Base-by-base conservation (phyloP, 2,113 vertebrate species). In the Ardeotis arabs region DNA sequence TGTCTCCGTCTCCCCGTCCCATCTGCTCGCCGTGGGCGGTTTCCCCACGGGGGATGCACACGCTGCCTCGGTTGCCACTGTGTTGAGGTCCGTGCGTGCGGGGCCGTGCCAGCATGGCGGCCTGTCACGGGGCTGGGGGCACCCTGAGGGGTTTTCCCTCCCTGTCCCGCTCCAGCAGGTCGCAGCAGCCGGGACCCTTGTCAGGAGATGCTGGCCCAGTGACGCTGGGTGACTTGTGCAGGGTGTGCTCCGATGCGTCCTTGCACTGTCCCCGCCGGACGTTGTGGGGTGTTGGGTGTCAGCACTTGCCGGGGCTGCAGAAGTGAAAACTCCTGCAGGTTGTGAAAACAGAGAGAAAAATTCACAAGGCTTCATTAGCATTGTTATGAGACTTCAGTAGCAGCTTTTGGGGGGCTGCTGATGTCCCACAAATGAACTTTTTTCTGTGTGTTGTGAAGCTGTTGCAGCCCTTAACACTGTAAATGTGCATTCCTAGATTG, bases 201-300 rank as follows among this genome's bases (percentile, higher is more conserved):
- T 41, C 41, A 58, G 28, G 58, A 33, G 29, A 17, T 2, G 7
- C 14, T 4, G 12, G 52, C 25, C 50, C n/a, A 28, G 28, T 5
- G 4, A 27, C 3, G 10, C 44, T 2, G 14, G n/a, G 5, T 6
- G 28, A 7, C 14, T 22, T 10, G 7, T 16, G 29, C 37, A 4
- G 14, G 19, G 39, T 29, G 55, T 60, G 50, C 45, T 56, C 24
- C 12, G 2, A 1, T 37, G 25, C 16, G 52, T 23, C 80, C 77
- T 56, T 25, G 2, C 37, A 31, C 41, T 6, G 1, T 33, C 44
- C 64, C 31, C 1, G 1, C n/a, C 0, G 1, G 23, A 31, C 5
- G 1, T 7, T 60, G 23, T 0, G 1, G 62, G 33, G 2, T 37
- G 12, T 41, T 2, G 4, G 41, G 66, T 77, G 75, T 41, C 4